Conservation (phyloP, 2,113 vertebrate genomes). For the Mesoclemmys tuberculata region DNA sequence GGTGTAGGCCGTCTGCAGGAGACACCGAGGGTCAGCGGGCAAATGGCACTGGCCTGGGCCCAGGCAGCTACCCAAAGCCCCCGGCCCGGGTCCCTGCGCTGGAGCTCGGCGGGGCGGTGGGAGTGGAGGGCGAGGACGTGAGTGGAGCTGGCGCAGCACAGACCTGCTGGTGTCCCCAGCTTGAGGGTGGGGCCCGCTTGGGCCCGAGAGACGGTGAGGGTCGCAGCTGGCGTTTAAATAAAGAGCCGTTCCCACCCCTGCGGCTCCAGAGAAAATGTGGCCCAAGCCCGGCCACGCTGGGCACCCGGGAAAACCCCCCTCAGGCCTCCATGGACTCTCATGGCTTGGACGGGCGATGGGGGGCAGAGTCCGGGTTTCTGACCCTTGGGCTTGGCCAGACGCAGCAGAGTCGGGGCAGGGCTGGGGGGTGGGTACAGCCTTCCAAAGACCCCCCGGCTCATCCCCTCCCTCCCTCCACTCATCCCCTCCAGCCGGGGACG, state of each 20-base stretch:
- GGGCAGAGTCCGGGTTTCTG: neutral
- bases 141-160: neutral
- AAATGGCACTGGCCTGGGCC: too few species aligned
- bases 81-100: neutral
- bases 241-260: neutral
- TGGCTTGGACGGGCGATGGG: neutral
- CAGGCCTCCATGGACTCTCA: too few species aligned
- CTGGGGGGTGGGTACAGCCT: neutral
- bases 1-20: conserved; percentile 91
- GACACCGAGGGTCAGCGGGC: neutral
- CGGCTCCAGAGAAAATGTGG: neutral
- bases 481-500: too few species aligned
- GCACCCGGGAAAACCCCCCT: neutral
- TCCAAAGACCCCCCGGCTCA: neutral
- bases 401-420: neutral
- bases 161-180: neutral
- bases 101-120: neutral
- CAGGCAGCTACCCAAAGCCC: neutral
- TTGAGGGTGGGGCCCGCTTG: neutral
- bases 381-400: neutral
- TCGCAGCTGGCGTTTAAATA: too few species aligned
- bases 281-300: neutral
- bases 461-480: too few species aligned
- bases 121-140: neutral
- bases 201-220: too few species aligned